Conservation (phyloP, 1,140 invertebrate species). For the Hyles vespertilio region DNA sequence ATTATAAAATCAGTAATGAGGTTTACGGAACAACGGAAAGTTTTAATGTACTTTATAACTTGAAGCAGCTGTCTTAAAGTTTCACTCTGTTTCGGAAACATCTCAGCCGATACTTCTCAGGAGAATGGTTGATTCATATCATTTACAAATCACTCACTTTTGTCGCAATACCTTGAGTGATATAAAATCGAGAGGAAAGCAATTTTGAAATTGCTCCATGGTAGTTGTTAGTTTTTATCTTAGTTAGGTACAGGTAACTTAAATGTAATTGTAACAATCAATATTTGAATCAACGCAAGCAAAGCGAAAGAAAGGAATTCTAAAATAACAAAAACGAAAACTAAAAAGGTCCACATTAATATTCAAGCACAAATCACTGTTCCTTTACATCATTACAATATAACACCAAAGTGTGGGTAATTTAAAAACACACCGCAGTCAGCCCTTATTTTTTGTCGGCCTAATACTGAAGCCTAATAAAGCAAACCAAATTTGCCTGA, state of each 20-base stretch:
- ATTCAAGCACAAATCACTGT: background rate
- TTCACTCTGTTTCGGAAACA: conserved; percentile 22
- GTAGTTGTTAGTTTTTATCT: too few species aligned
- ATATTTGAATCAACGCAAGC: too few species aligned
- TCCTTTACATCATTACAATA: conserved; percentile 9
- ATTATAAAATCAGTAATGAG: too few species aligned
- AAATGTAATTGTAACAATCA: too few species aligned
- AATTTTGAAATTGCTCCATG: too few species aligned
- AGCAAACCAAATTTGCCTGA: conserved; percentile 30
- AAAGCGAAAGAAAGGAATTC: too few species aligned
- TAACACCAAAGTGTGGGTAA: background rate
- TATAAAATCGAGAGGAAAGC: background rate
- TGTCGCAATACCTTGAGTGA: conserved; percentile 28
- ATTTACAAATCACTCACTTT: conserved; percentile 56
- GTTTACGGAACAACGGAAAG: too few species aligned
- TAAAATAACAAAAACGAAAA: background rate
- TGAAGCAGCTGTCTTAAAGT: conserved; percentile 1
- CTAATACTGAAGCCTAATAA: conserved; percentile 23
- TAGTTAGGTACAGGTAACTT: too few species aligned
- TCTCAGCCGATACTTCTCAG: conserved; percentile 35
- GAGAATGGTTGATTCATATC: conserved; percentile 50
- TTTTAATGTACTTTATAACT: too few species aligned
- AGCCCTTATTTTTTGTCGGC: conserved; percentile 13
- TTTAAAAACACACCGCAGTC: conserved; percentile 3
- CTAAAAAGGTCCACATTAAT: background rate